phyloP scores from a whole-genome alignment of 2,113 vertebrate genomes.

The Triplophysa tibetana region DNA sequence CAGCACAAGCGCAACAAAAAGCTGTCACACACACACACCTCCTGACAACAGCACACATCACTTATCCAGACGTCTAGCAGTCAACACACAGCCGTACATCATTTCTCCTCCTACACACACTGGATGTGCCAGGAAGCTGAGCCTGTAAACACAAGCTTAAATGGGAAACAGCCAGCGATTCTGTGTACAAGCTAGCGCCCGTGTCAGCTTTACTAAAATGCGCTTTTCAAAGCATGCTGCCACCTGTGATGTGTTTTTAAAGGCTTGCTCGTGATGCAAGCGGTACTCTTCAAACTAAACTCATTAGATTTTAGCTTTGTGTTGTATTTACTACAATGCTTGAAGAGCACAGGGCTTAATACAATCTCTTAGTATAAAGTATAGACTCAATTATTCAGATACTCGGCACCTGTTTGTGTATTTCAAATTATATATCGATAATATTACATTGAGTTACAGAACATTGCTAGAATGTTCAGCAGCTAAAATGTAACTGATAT shows the following conservation, averaged over 20 bases:
- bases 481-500: too few relatives aligned
- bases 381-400: too few relatives aligned
- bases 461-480: too few relatives aligned
- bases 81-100: not conserved
- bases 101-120: not conserved
- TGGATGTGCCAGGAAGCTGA: not conserved
- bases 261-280: not conserved
- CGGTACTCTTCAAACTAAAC: not conserved
- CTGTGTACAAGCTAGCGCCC: not conserved
- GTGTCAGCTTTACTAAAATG: constrained; percentile 20
- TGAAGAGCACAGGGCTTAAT: too few relatives aligned
- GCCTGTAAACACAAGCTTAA: not conserved
- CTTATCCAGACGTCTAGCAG: constrained; percentile 1
- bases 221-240: constrained; percentile 2
- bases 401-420: too few relatives aligned
- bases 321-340: not conserved
- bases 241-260: constrained; percentile 19
- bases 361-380: too few relatives aligned
- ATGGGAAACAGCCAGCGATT: not conserved
- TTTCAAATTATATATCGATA: too few relatives aligned
- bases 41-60: constrained; percentile 8
- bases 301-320: not conserved
- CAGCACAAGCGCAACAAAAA: constrained; percentile 1
- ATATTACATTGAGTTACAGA: too few relatives aligned
- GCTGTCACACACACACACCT: not conserved